phyloP scores from a whole-genome alignment of 2,797 vertebrate species.

The Sebastes iracundus region DNA sequence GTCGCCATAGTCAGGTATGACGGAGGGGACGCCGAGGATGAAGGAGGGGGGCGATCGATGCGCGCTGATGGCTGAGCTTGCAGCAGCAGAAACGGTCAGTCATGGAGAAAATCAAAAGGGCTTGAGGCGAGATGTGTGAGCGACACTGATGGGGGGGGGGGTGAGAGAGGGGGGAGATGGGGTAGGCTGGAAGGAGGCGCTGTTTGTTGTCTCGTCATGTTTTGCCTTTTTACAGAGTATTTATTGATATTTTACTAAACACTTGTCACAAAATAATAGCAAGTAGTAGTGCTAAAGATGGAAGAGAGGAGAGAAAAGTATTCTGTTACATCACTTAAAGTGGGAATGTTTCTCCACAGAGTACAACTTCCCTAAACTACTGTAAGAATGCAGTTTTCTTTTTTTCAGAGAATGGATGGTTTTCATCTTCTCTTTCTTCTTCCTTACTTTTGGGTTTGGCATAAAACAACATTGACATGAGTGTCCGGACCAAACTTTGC shows the following conservation, averaged over 20 bases:
- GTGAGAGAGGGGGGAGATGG: constrained; percentile 24
- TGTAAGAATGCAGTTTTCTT: background rate
- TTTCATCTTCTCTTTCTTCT: background rate
- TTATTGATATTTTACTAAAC: background rate
- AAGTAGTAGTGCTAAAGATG: background rate
- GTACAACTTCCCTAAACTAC: background rate
- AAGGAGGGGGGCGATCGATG: constrained; percentile 81
- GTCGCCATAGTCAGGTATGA: constrained; percentile 73
- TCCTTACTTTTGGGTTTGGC: background rate
- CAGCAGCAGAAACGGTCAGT: constrained; percentile 76
- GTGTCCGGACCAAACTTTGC: background rate
- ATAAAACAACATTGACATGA: background rate
- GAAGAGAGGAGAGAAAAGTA: accelerated
- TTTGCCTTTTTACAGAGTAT: background rate
- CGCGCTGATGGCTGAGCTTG: constrained; percentile 85
- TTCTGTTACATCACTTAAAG: background rate
- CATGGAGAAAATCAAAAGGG: constrained; percentile 70
- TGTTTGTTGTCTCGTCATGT: constrained; percentile 19
- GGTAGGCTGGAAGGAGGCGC: constrained; percentile 10
- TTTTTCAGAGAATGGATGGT: background rate
- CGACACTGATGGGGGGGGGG: constrained; percentile 29
- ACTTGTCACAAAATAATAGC: background rate
- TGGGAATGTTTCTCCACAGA: background rate
- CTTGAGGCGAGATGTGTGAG: constrained; percentile 73
- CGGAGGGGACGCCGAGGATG: constrained; percentile 77